Base-by-base conservation (phyloP, 2,888 invertebrate genomes). In the Acleris sparsana region DNA sequence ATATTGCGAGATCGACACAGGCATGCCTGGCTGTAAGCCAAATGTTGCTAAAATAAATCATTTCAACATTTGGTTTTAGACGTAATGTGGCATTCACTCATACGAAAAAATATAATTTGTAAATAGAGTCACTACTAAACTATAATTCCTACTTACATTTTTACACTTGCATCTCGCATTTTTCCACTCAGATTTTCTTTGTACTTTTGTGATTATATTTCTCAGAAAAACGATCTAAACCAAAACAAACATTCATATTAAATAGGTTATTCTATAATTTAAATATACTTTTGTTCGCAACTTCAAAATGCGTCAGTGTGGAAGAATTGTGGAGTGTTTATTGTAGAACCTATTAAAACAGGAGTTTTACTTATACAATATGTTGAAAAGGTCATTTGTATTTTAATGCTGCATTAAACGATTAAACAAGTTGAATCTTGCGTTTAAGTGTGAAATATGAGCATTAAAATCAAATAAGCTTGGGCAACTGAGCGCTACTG, bases 191-290 rank as follows among this genome's bases (percentile, higher is more conserved):
- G 52, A 64, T 67, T 44, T 80, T 80, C 84, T 89, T 89, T 89
- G 89, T 89, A 89, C 89, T 89, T 87, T 86, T 84, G 79, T 83
- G 80, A 84, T 87, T 83, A 84, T 82, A 80, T 80, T 82, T 78
- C 82, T 78, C 80, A 77, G 78, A 82, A 82, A 83, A 83, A 80
- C 86, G 85, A 87, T 82, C 84, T 87, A 85, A 33, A 84, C 80
- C 72, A 72, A 84, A 84, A 83, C 83, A 80, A 82, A 80, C 80
- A 83, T 77, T 80, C 78, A 83, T 81, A 83, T 84, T 80, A 79
- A 82, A 83, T 83, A 86, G 81, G 84, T 68, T 55, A 64, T 48
- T 48, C 62, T 62, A 62, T 18, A n/a, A 25, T 52, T 51, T 66
- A 53, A 62, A 62, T 65, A 67, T 62, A 57, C 18, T 62, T 67